These are phyloP conservation scores for Leptopilina drosophilae DNA, from an alignment of 2,888 invertebrate genomes.

Conservation along the genomic window DNA sequence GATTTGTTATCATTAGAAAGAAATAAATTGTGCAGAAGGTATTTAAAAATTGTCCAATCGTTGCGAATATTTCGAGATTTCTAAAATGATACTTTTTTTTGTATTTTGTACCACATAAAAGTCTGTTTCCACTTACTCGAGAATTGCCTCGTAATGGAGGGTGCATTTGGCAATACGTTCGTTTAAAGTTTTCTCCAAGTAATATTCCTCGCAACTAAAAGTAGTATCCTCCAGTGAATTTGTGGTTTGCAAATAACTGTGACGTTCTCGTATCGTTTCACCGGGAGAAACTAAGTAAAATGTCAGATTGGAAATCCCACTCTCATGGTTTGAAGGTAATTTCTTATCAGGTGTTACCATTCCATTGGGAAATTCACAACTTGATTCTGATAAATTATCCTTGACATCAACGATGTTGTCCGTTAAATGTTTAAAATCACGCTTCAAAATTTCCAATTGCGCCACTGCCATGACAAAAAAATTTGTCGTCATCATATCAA, in stretches of 20 bases:
- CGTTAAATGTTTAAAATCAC: not conserved
- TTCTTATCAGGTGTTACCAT: constrained; percentile 47
- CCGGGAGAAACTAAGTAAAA: constrained; percentile 7
- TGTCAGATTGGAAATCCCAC: constrained; percentile 36
- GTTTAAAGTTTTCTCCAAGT: constrained; percentile 16
- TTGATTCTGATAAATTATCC: constrained; percentile 2
- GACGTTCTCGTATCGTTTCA: constrained; percentile 10
- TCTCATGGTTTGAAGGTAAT: constrained; percentile 46
- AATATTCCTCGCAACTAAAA: constrained; percentile 11
- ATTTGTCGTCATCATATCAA: constrained; percentile 5
- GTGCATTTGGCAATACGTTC: constrained; percentile 16
- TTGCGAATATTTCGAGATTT: not conserved
- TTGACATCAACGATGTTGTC: not conserved
- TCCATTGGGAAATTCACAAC: constrained; percentile 49
- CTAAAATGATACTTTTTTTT: not conserved
- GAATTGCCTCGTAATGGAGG: constrained; percentile 1
- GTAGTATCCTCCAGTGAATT: constrained; percentile 44
- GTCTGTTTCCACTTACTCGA: not conserved
- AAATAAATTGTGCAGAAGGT: not conserved
- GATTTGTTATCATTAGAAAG: no score
- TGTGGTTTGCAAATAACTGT: constrained; percentile 50
- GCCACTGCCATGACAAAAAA: not conserved
- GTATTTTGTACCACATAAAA: not conserved
- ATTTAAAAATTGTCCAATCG: not conserved
- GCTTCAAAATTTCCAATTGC: not conserved